Evolutionary conservation across 2,888 invertebrate species (phyloP), one percentile per base, ranked within the genome.

Genomic region (Euzophera pinguis): DNA sequence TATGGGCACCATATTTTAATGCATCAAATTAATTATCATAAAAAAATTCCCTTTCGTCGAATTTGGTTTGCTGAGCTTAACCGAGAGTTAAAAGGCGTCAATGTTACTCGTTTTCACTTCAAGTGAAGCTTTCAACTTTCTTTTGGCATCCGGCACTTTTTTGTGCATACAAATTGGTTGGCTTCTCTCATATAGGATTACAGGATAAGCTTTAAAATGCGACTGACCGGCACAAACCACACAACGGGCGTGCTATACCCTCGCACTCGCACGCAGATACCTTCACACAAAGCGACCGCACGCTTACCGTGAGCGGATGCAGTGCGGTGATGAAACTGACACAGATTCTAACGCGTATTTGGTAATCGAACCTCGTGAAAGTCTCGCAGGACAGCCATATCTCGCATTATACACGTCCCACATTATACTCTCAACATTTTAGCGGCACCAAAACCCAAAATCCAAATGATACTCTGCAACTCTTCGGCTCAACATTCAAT

Each of bases 301-400:
- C 72, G 73, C 73, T 71, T 72, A 68, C 75, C 71, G 74, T 71
- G 81, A 82, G 69, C 84, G 86, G 84, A 86, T 84, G 84, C 85
- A 81, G 79, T 73, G 75, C 74, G 72, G 81, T 89, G 89, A 89
- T 87, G 89, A 89, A 88, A 88, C 84, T 87, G 89, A 88, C 89
- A 89, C 87, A 90, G 86, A 86, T 89, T 88, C 89, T 88, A 88
- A 86, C 84, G 82, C 80, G 82, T 81, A 86, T 90, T 90, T 89
- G 87, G 89, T 88, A 89, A 90, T 89, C 87, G 82, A 84, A 86
- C 80, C 77, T 79, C 86, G 88, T 87, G 88, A 90, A 90, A 89
- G 89, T 88, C 86, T 82, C 82, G 72, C 83, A 85, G 84, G 87
- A 84, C 84, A 78, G 83, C 72, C 73, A 80, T 80, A 82, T 87